Conservation (phyloP, 2,113 vertebrate genomes). For the Zapus hudsonius region DNA sequence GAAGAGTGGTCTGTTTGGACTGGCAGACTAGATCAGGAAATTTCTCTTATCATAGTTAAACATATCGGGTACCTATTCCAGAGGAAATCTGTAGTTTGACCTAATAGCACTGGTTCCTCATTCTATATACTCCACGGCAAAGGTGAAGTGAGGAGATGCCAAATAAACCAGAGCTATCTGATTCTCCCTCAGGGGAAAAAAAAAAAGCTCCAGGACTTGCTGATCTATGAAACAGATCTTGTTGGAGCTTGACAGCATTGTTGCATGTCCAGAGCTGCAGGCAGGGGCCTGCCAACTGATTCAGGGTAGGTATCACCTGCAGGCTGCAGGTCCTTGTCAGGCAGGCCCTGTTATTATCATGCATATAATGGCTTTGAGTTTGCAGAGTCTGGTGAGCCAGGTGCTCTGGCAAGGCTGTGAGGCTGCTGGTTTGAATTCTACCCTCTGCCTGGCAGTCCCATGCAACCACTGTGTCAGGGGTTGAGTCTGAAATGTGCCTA, state of each 20-base stretch:
- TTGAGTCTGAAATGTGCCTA: not conserved
- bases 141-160: not conserved
- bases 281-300: constrained; percentile 58
- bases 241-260: constrained; percentile 59
- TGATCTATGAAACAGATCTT: constrained; percentile 39
- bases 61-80: not conserved
- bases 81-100: not conserved
- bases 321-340: not conserved
- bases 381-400: not conserved
- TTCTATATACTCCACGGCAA: not conserved
- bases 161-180: constrained; percentile 25
- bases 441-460: not conserved
- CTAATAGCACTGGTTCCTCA: not conserved
- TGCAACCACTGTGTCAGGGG: not conserved
- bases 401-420: not conserved
- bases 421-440: not conserved
- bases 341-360: constrained; percentile 36
- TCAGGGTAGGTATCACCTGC: not conserved
- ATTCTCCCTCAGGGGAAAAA: not conserved
- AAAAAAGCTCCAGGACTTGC: not conserved
- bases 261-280: constrained; percentile 16
- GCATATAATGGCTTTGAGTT: not conserved
- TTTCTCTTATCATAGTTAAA: not conserved
- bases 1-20: not conserved
- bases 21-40: not conserved